Evolutionary conservation across 2,888 invertebrate genomes (phyloP).

Genomic region (Ischnus inquisitorius): DNA sequence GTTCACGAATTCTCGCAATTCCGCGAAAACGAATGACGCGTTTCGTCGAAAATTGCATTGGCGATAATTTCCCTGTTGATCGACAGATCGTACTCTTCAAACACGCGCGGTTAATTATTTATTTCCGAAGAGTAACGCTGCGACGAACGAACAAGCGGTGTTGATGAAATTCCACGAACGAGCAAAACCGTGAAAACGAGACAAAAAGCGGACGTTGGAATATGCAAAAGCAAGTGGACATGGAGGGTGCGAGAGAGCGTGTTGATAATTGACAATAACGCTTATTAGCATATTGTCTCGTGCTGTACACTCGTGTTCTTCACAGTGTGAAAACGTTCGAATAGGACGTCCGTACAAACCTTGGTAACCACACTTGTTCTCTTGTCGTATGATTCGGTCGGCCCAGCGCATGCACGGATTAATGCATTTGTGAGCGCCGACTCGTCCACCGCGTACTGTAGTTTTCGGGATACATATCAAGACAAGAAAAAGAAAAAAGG

Average conservation of each 20-base stretch:
- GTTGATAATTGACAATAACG: slow-evolving; percentile 22
- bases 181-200: slow-evolving; percentile 17
- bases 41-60: background rate
- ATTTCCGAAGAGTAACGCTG: background rate
- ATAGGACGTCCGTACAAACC: slow-evolving; percentile 77
- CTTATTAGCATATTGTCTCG: slow-evolving; percentile 18
- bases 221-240: slow-evolving; percentile 1
- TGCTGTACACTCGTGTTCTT: slow-evolving; percentile 31
- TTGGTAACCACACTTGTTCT: slow-evolving; percentile 82
- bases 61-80: slow-evolving; percentile 18
- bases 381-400: slow-evolving; percentile 81
- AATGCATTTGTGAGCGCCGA: slow-evolving; percentile 78
- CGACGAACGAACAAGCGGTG: slow-evolving; percentile 3
- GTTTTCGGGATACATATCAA: slow-evolving; percentile 50
- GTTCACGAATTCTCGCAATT: background rate
- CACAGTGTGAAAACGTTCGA: slow-evolving; percentile 14
- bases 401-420: slow-evolving; percentile 84
- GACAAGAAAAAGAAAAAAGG: slow-evolving; percentile 34
- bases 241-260: slow-evolving; percentile 25
- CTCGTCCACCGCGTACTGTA: slow-evolving; percentile 81
- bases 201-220: background rate
- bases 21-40: background rate
- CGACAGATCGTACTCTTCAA: background rate
- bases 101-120: background rate
- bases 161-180: slow-evolving; percentile 40